Percentiles rank a stretch among this genome's conserved stretches.
These are phyloP conservation scores for Ranitomeya variabilis DNA, from an alignment of 2,113 vertebrate genomes.

Conservation along the genomic window DNA sequence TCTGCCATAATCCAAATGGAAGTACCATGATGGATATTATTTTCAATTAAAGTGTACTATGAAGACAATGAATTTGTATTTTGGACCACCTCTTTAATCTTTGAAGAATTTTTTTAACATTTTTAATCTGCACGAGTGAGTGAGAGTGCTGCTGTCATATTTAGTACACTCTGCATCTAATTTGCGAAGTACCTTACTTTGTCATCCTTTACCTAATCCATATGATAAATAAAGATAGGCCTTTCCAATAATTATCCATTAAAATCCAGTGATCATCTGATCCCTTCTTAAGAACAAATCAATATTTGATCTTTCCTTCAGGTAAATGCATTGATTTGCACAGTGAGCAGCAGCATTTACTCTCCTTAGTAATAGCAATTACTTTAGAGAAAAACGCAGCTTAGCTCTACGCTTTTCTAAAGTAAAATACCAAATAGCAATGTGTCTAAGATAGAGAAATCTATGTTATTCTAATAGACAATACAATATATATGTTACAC, in stretches of 20 bases:
- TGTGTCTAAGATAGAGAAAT: neutral
- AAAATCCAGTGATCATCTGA: constrained; percentile 40
- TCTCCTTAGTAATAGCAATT: neutral
- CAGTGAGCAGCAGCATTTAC: constrained; percentile 6
- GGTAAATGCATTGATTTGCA: constrained; percentile 41
- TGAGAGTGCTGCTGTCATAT: neutral
- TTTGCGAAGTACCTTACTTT: neutral
- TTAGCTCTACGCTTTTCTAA: neutral
- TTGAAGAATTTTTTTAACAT: no score
- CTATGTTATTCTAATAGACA: neutral
- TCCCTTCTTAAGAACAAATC: constrained; percentile 46
- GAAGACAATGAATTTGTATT: no score
- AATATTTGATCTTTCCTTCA: constrained; percentile 41
- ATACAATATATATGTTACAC: neutral
- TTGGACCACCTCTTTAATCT: no score
- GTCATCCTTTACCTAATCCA: constrained; percentile 36
- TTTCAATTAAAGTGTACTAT: no score
- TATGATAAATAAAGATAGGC: constrained; percentile 32
- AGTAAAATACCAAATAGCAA: neutral
- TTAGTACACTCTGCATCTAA: neutral
- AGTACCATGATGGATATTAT: no score
- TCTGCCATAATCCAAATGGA: no score
- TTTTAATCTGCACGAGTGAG: neutral
- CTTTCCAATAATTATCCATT: constrained; percentile 15
- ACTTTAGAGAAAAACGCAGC: neutral